These are phyloP conservation scores for Prionailurus bengalensis DNA, from an alignment of 2,113 vertebrate genomes.

Conservation along the genomic window DNA sequence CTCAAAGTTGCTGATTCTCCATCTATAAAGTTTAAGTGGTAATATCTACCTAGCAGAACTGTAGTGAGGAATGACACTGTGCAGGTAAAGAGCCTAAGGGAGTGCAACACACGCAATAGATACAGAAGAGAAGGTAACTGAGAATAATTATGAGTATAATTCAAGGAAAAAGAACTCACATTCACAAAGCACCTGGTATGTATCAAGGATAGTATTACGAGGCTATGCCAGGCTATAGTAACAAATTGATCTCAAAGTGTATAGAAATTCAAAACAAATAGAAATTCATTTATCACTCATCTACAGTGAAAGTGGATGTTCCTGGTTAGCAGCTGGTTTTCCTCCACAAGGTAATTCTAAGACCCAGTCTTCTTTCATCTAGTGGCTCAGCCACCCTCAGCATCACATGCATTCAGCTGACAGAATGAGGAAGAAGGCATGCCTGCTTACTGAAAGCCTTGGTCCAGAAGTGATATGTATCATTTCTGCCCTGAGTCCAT, in stretches of 20 bases:
- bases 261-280: background rate
- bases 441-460: background rate
- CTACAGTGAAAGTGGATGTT: background rate
- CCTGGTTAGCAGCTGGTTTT: background rate
- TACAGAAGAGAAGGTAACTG: background rate
- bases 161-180: background rate
- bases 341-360: background rate
- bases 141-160: background rate
- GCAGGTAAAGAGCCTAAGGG: background rate
- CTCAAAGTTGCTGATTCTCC: background rate
- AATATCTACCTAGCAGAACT: background rate
- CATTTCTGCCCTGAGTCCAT: background rate
- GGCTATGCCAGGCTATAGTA: background rate
- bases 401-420: background rate
- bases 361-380: background rate
- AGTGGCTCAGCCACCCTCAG: background rate
- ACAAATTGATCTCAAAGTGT: background rate
- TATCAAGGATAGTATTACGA: background rate
- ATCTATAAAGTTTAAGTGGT: background rate
- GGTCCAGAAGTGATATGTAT: background rate
- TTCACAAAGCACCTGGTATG: background rate
- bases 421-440: background rate
- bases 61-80: background rate
- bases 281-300: background rate
- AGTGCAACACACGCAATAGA: accelerated